Percentiles rank a stretch among this genome's conserved stretches.
Conservation (phyloP, 2,888 invertebrate species). For the Unio pictorum region DNA sequence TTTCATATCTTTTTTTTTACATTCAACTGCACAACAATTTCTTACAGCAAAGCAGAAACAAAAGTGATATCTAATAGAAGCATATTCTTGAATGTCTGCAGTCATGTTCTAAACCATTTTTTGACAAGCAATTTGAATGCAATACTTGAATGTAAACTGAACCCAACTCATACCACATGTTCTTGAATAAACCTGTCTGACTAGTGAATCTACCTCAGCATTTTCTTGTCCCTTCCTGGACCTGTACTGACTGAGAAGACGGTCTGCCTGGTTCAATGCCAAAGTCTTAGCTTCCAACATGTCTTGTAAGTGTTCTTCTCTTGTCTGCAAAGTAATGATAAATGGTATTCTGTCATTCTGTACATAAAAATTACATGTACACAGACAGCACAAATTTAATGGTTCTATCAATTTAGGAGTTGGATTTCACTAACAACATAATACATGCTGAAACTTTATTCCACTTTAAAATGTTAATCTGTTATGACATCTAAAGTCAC, state of each 20-base stretch:
- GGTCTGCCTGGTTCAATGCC: slow-evolving; percentile 69
- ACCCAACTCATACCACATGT: background rate
- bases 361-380: too few relatives aligned
- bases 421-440: too few relatives aligned
- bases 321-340: slow-evolving; percentile 44
- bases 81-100: background rate
- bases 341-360: too few relatives aligned
- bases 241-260: slow-evolving; percentile 66
- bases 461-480: too few relatives aligned
- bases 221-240: slow-evolving; percentile 62
- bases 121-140: background rate
- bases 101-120: background rate
- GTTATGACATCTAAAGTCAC: too few relatives aligned
- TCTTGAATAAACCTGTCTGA: background rate
- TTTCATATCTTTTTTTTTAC: background rate
- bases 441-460: too few relatives aligned
- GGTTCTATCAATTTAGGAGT: too few relatives aligned
- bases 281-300: slow-evolving; percentile 69
- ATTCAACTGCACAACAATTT: background rate
- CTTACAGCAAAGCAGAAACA: too few relatives aligned
- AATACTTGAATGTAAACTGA: too few relatives aligned
- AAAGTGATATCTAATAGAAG: too few relatives aligned
- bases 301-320: slow-evolving; percentile 69
- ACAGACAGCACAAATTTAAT: too few relatives aligned
- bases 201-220: slow-evolving; percentile 57